Evolutionary conservation across 2,888 invertebrate genomes (phyloP), one percentile per base, ranked within the genome.

Genomic region (Acronicta psi): DNA sequence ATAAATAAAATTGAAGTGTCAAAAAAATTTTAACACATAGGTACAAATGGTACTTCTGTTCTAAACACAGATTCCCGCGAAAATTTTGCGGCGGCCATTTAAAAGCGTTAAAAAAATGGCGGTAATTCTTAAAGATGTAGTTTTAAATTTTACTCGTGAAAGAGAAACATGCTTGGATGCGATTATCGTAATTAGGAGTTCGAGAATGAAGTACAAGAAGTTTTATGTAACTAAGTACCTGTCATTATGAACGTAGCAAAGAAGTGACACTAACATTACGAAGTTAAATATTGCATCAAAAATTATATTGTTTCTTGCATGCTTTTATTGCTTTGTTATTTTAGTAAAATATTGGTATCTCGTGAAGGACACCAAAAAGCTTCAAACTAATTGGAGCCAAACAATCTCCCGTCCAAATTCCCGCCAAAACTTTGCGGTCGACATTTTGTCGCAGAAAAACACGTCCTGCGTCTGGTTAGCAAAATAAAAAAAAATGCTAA

Each of bases 61-160:
- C 58, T 43, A 37, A 49, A 42, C 41, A 53, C 46, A 38, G 18
- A 54, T 74, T 70, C 61, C 69, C 70, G 74, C 66, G 63, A 64
- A 76, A 82, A 81, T 57, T 72, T 80, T 78, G 72, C 52, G 69
- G 69, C 71, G 57, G 77, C 78, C 81, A 83, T 86, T 85, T 81
- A 77, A 73, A 63, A 58, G 63, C 50, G 52, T 69, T 62, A 59
- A 85, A 82, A 82, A 84, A 82, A 81, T 76, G 78, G 74, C 80
- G 70, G 79, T 68, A 72, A 79, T 82, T 76, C 45, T 78, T 63
- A 77, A 78, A 77, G 79, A 78, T 59, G 71, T 54, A 68, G 69
- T 74, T 72, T 11, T 37, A 62, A 62, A 59, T 75, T 77, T 80
- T 73, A 69, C 77, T 66, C 8, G 18, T 36, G 11, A 51, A 50